These are phyloP conservation scores for Puma concolor DNA, from an alignment of 2,113 vertebrate species.

Conservation along the genomic window DNA sequence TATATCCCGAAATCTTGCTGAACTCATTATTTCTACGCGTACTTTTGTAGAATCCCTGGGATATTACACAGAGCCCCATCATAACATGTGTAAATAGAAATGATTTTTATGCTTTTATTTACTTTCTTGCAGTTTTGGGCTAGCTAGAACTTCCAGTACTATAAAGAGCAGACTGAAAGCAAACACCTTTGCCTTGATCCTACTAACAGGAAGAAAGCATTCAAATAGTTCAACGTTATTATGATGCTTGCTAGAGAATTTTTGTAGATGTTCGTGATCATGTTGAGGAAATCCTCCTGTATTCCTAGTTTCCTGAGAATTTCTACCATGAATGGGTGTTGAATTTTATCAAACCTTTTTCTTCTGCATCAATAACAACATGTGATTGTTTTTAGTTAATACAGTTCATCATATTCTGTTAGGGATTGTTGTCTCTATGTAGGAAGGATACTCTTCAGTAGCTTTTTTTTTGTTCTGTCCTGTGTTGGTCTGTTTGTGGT, in stretches of 20 bases:
- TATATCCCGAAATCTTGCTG: background rate
- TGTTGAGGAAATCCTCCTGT: background rate
- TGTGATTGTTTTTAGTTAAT: background rate
- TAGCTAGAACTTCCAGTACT: background rate
- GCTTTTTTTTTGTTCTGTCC: background rate
- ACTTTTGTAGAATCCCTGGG: background rate
- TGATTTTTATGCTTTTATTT: background rate
- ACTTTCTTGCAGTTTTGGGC: background rate
- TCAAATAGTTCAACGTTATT: constrained; percentile 17
- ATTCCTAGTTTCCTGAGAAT: background rate
- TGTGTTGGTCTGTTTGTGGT: background rate
- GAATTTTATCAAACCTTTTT: background rate
- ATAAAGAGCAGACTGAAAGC: background rate
- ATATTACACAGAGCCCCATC: background rate
- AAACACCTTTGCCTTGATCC: background rate
- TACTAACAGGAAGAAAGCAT: background rate
- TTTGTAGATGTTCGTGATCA: constrained; percentile 17
- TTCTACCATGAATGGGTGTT: background rate
- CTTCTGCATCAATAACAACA: background rate
- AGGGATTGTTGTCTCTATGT: background rate
- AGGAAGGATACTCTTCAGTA: background rate
- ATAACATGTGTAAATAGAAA: background rate
- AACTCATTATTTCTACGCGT: background rate
- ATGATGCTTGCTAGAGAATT: background rate
- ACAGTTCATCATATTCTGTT: background rate